Conservation (phyloP, 2,797 vertebrate species). For the Falco peregrinus region DNA sequence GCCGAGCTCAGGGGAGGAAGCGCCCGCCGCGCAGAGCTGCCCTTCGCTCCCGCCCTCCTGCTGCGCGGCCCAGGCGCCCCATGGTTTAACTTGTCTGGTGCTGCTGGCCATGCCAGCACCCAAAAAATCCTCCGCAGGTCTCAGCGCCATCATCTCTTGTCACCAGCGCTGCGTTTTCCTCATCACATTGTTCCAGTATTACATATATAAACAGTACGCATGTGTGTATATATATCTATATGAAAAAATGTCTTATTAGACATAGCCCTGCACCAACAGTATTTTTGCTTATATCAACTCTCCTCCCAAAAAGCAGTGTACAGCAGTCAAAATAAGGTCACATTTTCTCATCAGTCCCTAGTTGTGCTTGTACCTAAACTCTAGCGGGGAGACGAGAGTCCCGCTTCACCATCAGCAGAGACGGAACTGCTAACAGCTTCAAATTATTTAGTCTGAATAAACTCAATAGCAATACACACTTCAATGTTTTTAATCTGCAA, state of each 20-base stretch:
- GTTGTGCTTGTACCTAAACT: not conserved
- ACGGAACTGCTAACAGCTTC: not conserved
- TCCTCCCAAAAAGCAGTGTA: not conserved
- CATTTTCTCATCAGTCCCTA: not conserved
- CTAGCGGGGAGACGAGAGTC: not conserved
- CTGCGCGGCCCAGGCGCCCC: not conserved
- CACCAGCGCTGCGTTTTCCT: accelerated
- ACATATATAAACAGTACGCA: accelerated
- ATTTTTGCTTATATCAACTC: not conserved
- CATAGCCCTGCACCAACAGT: not conserved
- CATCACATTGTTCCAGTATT: not conserved
- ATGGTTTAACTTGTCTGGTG: not conserved
- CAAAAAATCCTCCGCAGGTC: not conserved
- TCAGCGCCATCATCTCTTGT: not conserved
- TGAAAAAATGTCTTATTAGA: not conserved
- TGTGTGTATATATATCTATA: no score
- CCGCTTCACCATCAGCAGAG: not conserved
- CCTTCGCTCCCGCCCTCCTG: not conserved
- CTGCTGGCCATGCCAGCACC: not conserved
- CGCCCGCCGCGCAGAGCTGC: not conserved
- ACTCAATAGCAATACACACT: not conserved
- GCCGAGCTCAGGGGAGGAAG: constrained; percentile 57
- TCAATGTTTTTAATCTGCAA: not conserved
- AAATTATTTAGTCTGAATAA: not conserved
- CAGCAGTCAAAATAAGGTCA: not conserved